Evolutionary conservation across 2,888 invertebrate genomes (phyloP), one percentile per base, ranked within the genome.

Genomic region (Noctuana brunneofusca): DNA sequence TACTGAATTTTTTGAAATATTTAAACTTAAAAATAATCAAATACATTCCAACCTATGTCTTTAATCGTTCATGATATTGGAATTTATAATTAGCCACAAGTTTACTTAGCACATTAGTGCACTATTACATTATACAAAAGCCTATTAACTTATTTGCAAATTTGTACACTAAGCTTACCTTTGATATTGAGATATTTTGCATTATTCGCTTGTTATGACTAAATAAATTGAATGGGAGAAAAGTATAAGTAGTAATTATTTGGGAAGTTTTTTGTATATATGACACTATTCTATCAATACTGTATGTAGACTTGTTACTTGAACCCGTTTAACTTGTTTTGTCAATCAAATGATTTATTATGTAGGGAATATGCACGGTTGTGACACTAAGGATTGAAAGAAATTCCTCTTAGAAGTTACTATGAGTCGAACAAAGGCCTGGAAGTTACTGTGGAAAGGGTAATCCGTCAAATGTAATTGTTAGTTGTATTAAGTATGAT

Each of bases 311-410:
- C 11, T 12, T 16, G 11, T 55, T 5, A 24, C 58, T 66, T 68
- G 65, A 64, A 64, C 9, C 64, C 63, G 66, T 68, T 66, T 71
- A 66, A 63, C 60, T 65, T 59, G 64, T 64, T 68, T 68, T 72
- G 65, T 66, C 63, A 66, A 62, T 24, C 12, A 65, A 55, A 67
- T 63, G 69, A 50, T 30, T 30, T 73, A 67, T 66, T 65, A 71
- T 60, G 64, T 64, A 65, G 65, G 65, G 57, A 71, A 68, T 67
- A 22, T 65, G 75, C 75, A 76, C 76, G 77, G 74, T 79, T 79
- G 75, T 77, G 75, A 78, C 67, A 58, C 58, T 68, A 65, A 43
- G 48, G 57, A 43, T 32, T 58, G 16, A 52, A 20, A 48, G 14
- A 8, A 24, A 27, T 49, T 14, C 27, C 24, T 14, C n/a, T n/a